Base-by-base conservation (phyloP, 35 echinoderm and acorn worm genomes). In the Apostichopus japonicus region DNA sequence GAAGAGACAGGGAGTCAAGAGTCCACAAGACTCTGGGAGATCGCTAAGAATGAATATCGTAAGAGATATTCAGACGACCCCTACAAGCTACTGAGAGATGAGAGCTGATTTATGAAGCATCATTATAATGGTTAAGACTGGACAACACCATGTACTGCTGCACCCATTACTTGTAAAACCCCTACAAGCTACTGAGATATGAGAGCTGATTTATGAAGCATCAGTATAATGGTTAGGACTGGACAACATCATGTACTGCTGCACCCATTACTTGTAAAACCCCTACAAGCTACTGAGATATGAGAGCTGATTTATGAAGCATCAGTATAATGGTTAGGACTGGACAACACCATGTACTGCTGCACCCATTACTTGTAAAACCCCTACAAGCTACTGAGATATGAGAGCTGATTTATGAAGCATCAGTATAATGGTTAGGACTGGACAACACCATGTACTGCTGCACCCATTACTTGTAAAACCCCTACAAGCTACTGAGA, bases 41-140 rank as follows among this genome's bases (percentile, higher is more conserved):
- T 98, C 15, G 97, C 97, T 16, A 96, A 77, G 82, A 65, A 91
- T 0, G 82, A 91, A 56, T 98, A 98, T 89, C 22, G 65, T 4
- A 81, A 98, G 84, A 93, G 24, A 9, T 94, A 98, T 80, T 78
- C 86, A 65, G 77, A 81, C 78, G 94, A 95, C 33, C 92, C 94
- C 15, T 93, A 92, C 76, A 92, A 95, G 55, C 90, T 95, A 23
- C 17, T 84, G 22, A 75, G n/a, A 75, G 71, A 75, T 75, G 17
- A 75, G 2, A 75, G 21, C 16, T 73, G 15, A 73, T 5, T 15
- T 72, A 21, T 5, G 17, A 72, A 72, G 25, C 25, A n/a, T 1
- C 25, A 25, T 0, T 25, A 25, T 25, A 0, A 25, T 25, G 33
- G 33, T 44, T 44, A 44, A 3, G 33, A 44, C 4, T 44, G 33